Evolutionary conservation across 2,888 invertebrate genomes (phyloP).

Genomic region (Lasius platythorax): DNA sequence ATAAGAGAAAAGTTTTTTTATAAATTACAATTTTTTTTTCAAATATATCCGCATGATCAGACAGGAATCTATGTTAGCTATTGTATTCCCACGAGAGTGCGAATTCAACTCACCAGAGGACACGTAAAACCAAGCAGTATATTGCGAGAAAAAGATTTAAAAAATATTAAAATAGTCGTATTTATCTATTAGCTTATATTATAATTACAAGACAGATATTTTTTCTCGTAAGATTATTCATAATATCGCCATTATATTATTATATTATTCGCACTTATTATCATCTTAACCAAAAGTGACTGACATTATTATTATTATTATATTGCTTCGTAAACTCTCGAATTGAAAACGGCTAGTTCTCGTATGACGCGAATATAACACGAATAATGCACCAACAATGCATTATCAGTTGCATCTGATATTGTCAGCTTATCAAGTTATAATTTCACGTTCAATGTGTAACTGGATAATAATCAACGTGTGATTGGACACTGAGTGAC

Average conservation of each 20-base stretch:
- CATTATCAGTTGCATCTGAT: conserved; percentile 41
- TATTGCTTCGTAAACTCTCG: not conserved
- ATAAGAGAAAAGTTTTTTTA: not conserved
- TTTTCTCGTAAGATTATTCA: conserved; percentile 7
- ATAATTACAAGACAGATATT: conserved; percentile 15
- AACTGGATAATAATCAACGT: conserved; percentile 32
- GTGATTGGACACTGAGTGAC: conserved; percentile 28
- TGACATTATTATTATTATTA: conserved; percentile 10
- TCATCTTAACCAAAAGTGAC: not conserved
- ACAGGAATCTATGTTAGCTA: conserved; percentile 70
- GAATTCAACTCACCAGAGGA: conserved; percentile 64
- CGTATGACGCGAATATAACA: conserved; percentile 14
- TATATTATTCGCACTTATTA: conserved; percentile 19
- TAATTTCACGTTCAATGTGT: conserved; percentile 34
- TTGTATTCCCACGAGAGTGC: conserved; percentile 20
- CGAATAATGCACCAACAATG: conserved; percentile 4
- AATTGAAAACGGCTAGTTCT: conserved; percentile 7
- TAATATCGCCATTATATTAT: conserved; percentile 1
- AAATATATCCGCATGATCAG: conserved; percentile 68
- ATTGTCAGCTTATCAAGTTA: conserved; percentile 42
- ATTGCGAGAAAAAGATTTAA: not conserved
- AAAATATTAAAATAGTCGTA: not conserved
- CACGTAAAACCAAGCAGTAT: conserved; percentile 56
- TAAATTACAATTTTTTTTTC: conserved; percentile 44
- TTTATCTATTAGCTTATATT: not conserved